These are phyloP conservation scores for Papilio demoleus DNA, from an alignment of 2,888 invertebrate species.

Conservation along the genomic window DNA sequence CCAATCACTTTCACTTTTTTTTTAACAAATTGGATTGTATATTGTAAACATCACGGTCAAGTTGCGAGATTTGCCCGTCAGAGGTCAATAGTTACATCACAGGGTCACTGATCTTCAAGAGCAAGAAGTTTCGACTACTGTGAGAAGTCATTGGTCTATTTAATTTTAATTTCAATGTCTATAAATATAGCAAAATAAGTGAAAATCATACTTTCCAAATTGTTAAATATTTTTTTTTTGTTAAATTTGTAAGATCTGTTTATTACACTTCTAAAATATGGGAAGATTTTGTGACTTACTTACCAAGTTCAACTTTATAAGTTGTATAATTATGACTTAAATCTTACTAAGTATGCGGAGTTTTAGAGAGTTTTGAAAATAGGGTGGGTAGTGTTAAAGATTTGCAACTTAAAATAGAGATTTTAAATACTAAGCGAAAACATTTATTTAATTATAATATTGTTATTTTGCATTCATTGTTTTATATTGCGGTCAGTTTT, in stretches of 20 bases:
- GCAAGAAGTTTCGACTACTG: not conserved
- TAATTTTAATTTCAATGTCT: not conserved
- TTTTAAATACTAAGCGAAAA: no score
- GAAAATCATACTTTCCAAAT: no score
- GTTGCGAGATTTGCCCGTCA: not conserved
- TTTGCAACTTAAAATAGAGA: no score
- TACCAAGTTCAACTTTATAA: not conserved
- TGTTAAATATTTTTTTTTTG: no score
- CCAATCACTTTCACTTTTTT: not conserved
- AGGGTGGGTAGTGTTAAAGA: no score
- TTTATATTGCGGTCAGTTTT: not conserved
- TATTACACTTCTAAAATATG: no score
- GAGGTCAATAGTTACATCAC: conserved; percentile 7
- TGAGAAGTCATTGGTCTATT: conserved; percentile 4
- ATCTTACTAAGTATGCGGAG: no score
- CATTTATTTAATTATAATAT: no score
- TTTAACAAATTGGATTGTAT: not conserved
- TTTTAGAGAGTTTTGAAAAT: no score
- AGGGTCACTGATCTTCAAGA: not conserved
- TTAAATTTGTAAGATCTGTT: no score
- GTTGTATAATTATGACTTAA: not conserved
- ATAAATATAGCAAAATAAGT: not conserved
- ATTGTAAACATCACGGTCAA: conserved; percentile 13
- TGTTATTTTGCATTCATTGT: no score
- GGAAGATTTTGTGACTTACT: no score